Evolutionary conservation across 1,140 invertebrate genomes (phyloP).

Genomic region (Tachypleus tridentatus): DNA sequence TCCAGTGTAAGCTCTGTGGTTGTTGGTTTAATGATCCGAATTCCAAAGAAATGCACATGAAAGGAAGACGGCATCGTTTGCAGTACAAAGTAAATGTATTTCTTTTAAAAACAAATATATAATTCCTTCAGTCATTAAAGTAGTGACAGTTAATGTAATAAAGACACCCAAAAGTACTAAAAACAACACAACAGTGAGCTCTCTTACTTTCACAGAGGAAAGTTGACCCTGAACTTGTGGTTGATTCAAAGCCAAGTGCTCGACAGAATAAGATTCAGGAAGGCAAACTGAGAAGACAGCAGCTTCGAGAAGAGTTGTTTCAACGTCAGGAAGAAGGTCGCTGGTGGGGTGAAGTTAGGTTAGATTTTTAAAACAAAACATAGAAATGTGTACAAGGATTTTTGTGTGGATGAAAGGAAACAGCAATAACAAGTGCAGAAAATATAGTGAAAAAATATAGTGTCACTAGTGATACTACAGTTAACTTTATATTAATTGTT

Average conservation of each 20-base stretch:
- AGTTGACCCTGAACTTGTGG: slow-evolving; percentile 80
- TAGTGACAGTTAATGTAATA: too few relatives aligned
- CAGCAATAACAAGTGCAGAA: too few relatives aligned
- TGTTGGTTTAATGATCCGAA: slow-evolving; percentile 98
- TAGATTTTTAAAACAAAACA: too few relatives aligned
- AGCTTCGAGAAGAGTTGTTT: slow-evolving; percentile 50
- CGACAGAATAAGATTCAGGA: slow-evolving; percentile 76
- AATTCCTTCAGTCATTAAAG: too few relatives aligned
- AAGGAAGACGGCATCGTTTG: slow-evolving; percentile 85
- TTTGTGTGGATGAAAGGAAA: too few relatives aligned
- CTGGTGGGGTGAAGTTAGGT: slow-evolving; percentile 33
- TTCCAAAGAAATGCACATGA: slow-evolving; percentile 99
- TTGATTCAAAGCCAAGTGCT: slow-evolving; percentile 89
- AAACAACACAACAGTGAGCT: too few relatives aligned
- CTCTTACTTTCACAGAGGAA: slow-evolving; percentile 37
- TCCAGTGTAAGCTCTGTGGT: slow-evolving; percentile 97
- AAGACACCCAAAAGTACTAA: too few relatives aligned
- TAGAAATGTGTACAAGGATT: too few relatives aligned
- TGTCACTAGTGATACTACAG: too few relatives aligned
- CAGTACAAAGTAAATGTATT: slow-evolving; percentile 63
- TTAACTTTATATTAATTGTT: too few relatives aligned
- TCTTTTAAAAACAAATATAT: too few relatives aligned
- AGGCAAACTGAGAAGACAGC: slow-evolving; percentile 61
- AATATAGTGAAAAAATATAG: too few relatives aligned
- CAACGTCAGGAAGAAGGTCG: slow-evolving; percentile 35